phyloP scores from a whole-genome alignment of 2,888 invertebrate species.

The Eupithecia exiguata region DNA sequence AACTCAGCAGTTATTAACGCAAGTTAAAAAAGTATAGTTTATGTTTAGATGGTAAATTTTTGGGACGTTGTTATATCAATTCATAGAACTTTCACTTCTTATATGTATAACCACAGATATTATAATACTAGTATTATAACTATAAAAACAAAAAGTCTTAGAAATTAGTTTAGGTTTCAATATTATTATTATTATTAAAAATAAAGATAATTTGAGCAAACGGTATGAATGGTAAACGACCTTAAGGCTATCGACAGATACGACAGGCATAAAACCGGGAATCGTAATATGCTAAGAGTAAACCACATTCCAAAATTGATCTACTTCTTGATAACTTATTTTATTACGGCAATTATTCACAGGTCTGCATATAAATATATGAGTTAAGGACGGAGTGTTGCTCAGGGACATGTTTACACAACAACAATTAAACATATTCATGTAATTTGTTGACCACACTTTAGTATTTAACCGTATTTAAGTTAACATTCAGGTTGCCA shows the following conservation, averaged over 20 bases:
- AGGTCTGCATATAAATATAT: slow-evolving; percentile 34
- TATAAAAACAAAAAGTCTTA: not conserved
- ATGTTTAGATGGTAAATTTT: not conserved
- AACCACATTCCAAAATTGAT: slow-evolving; percentile 51
- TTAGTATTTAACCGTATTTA: slow-evolving; percentile 1
- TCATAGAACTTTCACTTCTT: not conserved
- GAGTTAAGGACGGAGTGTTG: slow-evolving; percentile 18
- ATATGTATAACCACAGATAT: too few species aligned
- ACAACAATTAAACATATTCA: slow-evolving; percentile 18
- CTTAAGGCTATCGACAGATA: slow-evolving; percentile 32
- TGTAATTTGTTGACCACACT: slow-evolving; percentile 6
- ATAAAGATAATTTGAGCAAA: not conserved
- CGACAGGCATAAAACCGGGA: slow-evolving; percentile 36
- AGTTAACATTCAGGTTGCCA: not conserved
- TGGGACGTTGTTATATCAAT: not conserved
- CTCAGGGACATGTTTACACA: slow-evolving; percentile 33
- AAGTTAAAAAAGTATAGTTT: not conserved
- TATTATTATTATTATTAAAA: too few species aligned
- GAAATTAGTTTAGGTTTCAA: not conserved
- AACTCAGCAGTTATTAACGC: not conserved
- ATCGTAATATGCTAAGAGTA: slow-evolving; percentile 41
- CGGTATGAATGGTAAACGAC: slow-evolving; percentile 10
- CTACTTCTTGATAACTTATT: slow-evolving; percentile 41
- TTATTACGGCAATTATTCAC: slow-evolving; percentile 34
- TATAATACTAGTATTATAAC: too few species aligned